Evolutionary conservation across 2,888 invertebrate species (phyloP).

Genomic region (Chaetogeoica ovagalla): DNA sequence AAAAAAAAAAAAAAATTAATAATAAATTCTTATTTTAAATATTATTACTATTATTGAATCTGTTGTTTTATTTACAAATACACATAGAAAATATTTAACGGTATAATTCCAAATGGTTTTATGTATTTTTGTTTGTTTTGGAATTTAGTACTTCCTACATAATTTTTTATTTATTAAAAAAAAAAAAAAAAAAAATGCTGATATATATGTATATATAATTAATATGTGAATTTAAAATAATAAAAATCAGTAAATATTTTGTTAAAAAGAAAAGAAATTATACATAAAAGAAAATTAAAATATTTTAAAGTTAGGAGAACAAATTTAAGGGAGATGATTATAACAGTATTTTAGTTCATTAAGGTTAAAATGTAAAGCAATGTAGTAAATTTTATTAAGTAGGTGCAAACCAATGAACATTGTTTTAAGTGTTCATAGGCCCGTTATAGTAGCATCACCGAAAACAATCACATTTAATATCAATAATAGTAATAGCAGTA

Average conservation of each 20-base stretch:
- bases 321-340: conserved; percentile 6
- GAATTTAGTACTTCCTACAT: not conserved
- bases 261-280: conserved; percentile 30
- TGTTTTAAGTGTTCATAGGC: conserved; percentile 12
- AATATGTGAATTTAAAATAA: conserved; percentile 34
- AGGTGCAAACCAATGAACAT: conserved; percentile 39
- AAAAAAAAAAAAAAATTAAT: conserved; percentile 19
- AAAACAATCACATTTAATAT: conserved; percentile 48
- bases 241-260: conserved; percentile 35
- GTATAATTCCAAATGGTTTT: not conserved
- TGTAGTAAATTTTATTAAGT: conserved; percentile 35
- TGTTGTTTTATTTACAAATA: conserved; percentile 49
- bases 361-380: conserved; percentile 43
- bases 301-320: conserved; percentile 42
- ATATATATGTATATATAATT: conserved; percentile 22
- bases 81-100: not conserved
- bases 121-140: not conserved
- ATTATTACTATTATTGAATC: conserved; percentile 22
- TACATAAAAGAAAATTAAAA: conserved; percentile 32
- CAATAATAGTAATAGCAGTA: conserved; percentile 3
- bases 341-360: conserved; percentile 45
- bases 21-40: conserved; percentile 29
- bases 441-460: conserved; percentile 46
- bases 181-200: not conserved
- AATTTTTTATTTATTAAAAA: conserved; percentile 13